Percentiles rank a stretch among this genome's conserved stretches.
These are phyloP conservation scores for Ooceraea biroi DNA, from an alignment of 1,140 invertebrate species.

Conservation along the genomic window DNA sequence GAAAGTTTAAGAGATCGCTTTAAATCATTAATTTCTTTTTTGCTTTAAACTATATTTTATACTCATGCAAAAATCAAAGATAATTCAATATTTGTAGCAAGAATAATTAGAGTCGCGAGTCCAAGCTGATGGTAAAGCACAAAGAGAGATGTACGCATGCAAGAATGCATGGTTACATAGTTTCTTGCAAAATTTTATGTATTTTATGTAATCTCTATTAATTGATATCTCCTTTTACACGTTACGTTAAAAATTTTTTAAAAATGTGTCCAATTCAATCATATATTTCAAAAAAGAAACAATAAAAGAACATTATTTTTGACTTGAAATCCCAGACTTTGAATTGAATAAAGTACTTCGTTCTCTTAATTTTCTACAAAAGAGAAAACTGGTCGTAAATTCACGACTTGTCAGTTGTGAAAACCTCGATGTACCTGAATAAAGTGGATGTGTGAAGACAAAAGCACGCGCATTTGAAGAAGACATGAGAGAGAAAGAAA, in stretches of 20 bases:
- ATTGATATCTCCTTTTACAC: neutral
- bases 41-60: slow-evolving; percentile 5
- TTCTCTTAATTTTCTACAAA: slow-evolving; percentile 3
- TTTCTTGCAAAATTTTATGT: neutral
- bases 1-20: neutral
- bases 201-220: neutral
- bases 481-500: neutral
- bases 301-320: slow-evolving; percentile 1
- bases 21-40: neutral
- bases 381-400: neutral
- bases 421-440: slow-evolving; percentile 22
- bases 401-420: slow-evolving; percentile 6
- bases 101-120: slow-evolving; percentile 10
- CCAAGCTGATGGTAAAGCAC: slow-evolving; percentile 17
- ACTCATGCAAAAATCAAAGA: slow-evolving; percentile 37
- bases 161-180: slow-evolving; percentile 20
- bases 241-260: neutral
- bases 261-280: neutral
- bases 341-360: neutral
- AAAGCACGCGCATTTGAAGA: slow-evolving; percentile 25
- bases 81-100: slow-evolving; percentile 37
- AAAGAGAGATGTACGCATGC: slow-evolving; percentile 23
- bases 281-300: neutral
- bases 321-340: neutral
- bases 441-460: slow-evolving; percentile 20